Base-by-base conservation (phyloP, 2,888 invertebrate species). In the Leptinotarsa peninsularis region DNA sequence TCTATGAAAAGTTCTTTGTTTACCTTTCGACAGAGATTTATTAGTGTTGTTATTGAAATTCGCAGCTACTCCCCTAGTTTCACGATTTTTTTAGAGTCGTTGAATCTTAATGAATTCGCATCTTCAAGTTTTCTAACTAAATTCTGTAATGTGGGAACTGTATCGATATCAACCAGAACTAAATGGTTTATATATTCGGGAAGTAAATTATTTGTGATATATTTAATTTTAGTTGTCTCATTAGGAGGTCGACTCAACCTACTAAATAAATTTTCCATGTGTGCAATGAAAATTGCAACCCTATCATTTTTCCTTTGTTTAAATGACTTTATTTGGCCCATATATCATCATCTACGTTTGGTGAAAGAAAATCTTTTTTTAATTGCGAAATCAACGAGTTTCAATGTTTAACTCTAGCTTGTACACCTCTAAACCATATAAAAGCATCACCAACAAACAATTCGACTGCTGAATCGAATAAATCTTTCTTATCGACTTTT, bases 291-390 rank as follows among this genome's bases (percentile, higher is more conserved):
- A 58, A 77, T 67, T 5, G 66, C 23, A 14, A 72, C 66, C 4
- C 70, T 50, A 23, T 73, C 73, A 70, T 63, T 50, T 67, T 18
- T 72, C 21, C 33, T 66, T n/a, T 77, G 75, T 52, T 50, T 49
- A 21, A 67, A 60, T n/a, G 13, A 27, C 43, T 72, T 77, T 18
- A 77, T 74, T 54, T 74, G 49, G 14, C 67, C 70, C 67, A 77
- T 5, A 77, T 27, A 4, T 74, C 72, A 49, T 76, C 76, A 67
- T 66, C 70, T 14, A 69, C 23, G 63, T 68, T 66, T n/a, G 63
- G 58, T 10, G 49, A 13, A 13, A 73, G 18, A 73, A 73, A 73
- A 49, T 73, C 60, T 23, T 73, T 49, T 33, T 68, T 73, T 23
- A 73, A 50, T 60, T 49, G 58, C 4, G 18, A 3, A 23, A 68